These are phyloP conservation scores for Anser brachyrhynchus DNA, from an alignment of 2,113 vertebrate species.

Conservation along the genomic window DNA sequence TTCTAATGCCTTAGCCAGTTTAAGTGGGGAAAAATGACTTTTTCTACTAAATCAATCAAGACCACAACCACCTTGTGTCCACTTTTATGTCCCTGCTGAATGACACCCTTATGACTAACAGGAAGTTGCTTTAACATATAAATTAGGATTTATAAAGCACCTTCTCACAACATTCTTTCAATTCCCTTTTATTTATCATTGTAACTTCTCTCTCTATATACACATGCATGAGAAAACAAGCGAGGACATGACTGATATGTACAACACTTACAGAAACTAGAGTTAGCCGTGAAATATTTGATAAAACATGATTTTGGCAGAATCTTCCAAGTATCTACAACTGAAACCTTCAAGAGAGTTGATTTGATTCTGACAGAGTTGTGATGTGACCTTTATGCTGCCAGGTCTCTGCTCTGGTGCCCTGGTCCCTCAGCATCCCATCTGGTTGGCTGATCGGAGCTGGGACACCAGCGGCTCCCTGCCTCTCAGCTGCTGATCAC, in stretches of 20 bases:
- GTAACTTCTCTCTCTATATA: background rate
- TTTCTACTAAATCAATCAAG: background rate
- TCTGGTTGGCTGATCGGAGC: accelerated
- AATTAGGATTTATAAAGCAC: background rate
- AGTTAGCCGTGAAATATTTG: background rate
- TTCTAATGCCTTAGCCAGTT: background rate
- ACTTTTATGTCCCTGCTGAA: background rate
- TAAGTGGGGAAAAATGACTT: background rate
- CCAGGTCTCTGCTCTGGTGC: background rate
- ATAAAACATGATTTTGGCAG: background rate
- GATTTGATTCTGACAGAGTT: background rate
- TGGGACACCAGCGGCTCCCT: background rate
- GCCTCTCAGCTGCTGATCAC: background rate
- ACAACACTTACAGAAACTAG: background rate
- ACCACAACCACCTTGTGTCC: background rate
- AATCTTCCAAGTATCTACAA: background rate
- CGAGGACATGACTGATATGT: background rate
- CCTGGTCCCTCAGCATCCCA: background rate
- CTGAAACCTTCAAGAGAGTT: background rate
- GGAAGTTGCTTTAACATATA: background rate
- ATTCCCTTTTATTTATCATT: background rate
- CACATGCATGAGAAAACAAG: background rate
- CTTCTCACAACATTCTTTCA: background rate
- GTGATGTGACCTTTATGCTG: background rate
- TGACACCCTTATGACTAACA: background rate